Base-by-base conservation (phyloP, 2,797 vertebrate species). In the Meriones psammophilus region DNA sequence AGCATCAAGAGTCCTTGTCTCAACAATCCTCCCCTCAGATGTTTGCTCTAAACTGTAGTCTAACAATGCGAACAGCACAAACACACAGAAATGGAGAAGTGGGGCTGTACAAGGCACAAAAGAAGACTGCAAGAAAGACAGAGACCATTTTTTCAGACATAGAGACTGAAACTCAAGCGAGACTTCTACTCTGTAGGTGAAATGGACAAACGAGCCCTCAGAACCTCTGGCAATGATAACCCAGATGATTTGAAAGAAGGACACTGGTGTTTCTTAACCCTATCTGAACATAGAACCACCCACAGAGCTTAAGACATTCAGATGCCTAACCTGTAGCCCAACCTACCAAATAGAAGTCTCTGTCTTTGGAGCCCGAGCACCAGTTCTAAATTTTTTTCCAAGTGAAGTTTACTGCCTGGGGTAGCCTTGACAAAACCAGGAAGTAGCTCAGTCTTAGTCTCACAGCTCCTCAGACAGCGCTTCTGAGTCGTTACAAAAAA, bases 401-500 rank as follows among this genome's bases (percentile, higher is more conserved):
- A 18, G 39, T 78, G 17, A 88, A 81, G n/a, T 42, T 20, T 36
- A 26, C 5, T 18, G 39, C 58, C 64, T 50, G 18, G 58, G 73
- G 33, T 36, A 42, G 24, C 76, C n/a, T 88, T 33, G 56, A 56
- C 74, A 69, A 85, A 30, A 50, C 30, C 7, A 71, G n/a, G 26
- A 39, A 5, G 86, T 73, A 76, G 14, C 30, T 10, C 80, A 36
- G 14, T 68, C 62, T 83, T 91, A 77, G 68, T 46, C 88, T 95
- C 24, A 87, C 30, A 8, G 71, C 1, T 24, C 2, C n/a, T 1
- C 0, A 69, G 39, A 24, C 6, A 3, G 14, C 30, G 20, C 88
- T 92, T 89, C 56, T 85, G 56, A 54, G 77, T 93, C 68, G 66
- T 77, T 96, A 6, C 22, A 46, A 84, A 90, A 22, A 71, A 39